A percentile compares a stretch with the other conserved stretches of the same genome.
Evolutionary conservation across 2,888 invertebrate species (phyloP).

Genomic region (Archips crataeganus): DNA sequence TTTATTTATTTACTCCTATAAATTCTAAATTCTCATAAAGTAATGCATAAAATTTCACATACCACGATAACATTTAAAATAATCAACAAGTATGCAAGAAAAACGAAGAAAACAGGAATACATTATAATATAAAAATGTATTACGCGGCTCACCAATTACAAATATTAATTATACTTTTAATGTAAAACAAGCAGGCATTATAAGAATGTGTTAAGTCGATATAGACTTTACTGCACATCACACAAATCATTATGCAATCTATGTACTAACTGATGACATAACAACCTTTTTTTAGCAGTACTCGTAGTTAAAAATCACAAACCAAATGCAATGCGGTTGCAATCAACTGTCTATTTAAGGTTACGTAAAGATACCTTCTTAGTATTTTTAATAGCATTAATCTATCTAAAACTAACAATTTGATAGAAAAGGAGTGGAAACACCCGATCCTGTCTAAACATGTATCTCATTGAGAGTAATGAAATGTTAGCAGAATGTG

Average conservation of each 20-base stretch:
- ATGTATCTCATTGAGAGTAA: not conserved
- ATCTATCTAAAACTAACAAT: not conserved
- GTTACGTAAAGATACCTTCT: not conserved
- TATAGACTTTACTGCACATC: no score
- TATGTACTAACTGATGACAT: not conserved
- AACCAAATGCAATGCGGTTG: not conserved
- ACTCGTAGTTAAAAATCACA: slow-evolving; percentile 5
- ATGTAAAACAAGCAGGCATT: not conserved
- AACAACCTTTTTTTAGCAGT: not conserved
- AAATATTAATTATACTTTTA: not conserved
- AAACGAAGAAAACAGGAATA: no score
- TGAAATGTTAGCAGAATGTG: not conserved
- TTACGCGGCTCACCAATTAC: no score
- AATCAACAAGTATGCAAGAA: no score
- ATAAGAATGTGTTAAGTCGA: no score
- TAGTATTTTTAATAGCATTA: not conserved
- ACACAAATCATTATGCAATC: no score
- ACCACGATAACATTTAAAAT: no score
- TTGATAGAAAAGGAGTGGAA: not conserved
- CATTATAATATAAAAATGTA: no score
- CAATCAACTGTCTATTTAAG: not conserved
- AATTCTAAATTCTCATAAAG: no score
- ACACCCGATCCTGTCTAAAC: not conserved
- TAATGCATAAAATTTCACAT: no score
- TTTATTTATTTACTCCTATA: no score